Evolutionary conservation across 2,113 vertebrate species (phyloP).

Genomic region (Solea solea): DNA sequence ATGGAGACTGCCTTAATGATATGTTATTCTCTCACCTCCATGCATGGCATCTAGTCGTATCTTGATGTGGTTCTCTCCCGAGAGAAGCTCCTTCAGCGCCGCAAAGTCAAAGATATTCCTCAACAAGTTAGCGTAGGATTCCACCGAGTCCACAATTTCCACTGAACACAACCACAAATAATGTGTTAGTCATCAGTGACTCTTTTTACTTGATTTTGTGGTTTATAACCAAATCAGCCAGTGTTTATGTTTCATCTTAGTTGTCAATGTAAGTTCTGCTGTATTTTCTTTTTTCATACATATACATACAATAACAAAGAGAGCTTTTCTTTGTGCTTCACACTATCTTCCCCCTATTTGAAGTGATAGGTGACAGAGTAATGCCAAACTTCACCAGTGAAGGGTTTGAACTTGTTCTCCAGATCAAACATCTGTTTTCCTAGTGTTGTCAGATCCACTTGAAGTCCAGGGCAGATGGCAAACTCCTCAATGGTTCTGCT

Average conservation of each 20-base stretch:
- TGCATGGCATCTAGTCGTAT: slow-evolving; percentile 95
- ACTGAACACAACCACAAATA: slow-evolving; percentile 76
- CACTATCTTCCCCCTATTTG: not conserved
- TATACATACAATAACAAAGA: not conserved
- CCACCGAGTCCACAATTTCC: slow-evolving; percentile 95
- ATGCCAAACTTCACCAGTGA: slow-evolving; percentile 84
- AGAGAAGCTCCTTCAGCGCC: slow-evolving; percentile 91
- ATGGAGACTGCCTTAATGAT: not conserved
- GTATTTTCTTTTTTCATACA: too few relatives aligned
- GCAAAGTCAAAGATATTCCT: slow-evolving; percentile 96
- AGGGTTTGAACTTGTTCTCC: slow-evolving; percentile 98
- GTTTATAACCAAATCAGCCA: not conserved
- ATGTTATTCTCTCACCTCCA: slow-evolving; percentile 83
- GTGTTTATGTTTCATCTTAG: not conserved
- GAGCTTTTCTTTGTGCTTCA: not conserved
- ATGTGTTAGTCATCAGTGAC: not conserved
- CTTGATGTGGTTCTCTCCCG: slow-evolving; percentile 88
- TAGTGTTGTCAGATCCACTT: slow-evolving; percentile 88
- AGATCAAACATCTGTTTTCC: slow-evolving; percentile 95
- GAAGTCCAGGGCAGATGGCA: slow-evolving; percentile 92
- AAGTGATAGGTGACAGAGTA: not conserved
- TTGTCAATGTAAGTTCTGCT: not conserved
- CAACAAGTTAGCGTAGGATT: slow-evolving; percentile 92
- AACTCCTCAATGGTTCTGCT: slow-evolving; percentile 95
- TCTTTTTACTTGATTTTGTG: not conserved